A percentile compares a stretch with the other conserved stretches of the same genome.
These are phyloP conservation scores for Syngnathoides biaculeatus DNA, from an alignment of 2,113 vertebrate species.

Conservation along the genomic window DNA sequence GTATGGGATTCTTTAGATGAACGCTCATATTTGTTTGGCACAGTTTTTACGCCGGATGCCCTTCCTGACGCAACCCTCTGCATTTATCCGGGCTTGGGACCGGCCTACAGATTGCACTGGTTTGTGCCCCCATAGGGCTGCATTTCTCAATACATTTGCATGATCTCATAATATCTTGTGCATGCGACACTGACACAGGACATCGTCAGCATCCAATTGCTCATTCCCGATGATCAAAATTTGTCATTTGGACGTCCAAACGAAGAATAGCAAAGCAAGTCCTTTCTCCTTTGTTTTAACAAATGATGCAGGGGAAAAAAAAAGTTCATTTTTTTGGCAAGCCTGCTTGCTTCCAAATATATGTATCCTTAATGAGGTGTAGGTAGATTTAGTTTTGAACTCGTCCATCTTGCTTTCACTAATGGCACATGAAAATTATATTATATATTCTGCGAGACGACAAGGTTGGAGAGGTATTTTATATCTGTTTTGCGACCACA, in stretches of 20 bases:
- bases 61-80: too few species aligned
- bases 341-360: slow-evolving; percentile 33
- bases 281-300: neutral
- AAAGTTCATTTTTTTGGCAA: slow-evolving; percentile 2
- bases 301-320: neutral
- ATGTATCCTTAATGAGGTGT: slow-evolving; percentile 28
- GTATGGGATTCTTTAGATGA: too few species aligned
- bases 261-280: neutral
- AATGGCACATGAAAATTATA: slow-evolving; percentile 14
- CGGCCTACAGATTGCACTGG: too few species aligned
- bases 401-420: slow-evolving; percentile 19
- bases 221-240: neutral
- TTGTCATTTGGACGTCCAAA: neutral
- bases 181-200: neutral
- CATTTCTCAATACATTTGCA: neutral
- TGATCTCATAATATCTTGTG: neutral
- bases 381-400: slow-evolving; percentile 5
- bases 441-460: slow-evolving; percentile 21
- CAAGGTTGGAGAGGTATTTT: slow-evolving; percentile 30
- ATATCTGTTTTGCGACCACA: slow-evolving; percentile 38
- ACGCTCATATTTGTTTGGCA: too few species aligned
- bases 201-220: neutral
- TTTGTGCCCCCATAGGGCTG: too few species aligned
- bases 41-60: too few species aligned
- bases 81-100: too few species aligned